Conservation (phyloP, 2,888 invertebrate species). For the Andricus quercusramuli region DNA sequence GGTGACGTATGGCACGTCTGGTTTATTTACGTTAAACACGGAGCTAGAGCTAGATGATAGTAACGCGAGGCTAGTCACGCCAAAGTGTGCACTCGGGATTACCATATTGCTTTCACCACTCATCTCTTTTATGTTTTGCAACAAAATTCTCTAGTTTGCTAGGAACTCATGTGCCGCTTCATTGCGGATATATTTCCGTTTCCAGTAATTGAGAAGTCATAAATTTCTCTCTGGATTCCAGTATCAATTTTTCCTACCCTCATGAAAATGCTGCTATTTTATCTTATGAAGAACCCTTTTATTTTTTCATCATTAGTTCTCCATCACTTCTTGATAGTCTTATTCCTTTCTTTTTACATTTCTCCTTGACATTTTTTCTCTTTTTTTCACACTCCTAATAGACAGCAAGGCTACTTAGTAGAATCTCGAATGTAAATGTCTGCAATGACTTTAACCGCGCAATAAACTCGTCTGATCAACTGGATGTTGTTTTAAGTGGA, state of each 20-base stretch:
- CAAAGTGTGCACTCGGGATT: conserved; percentile 28
- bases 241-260: no score
- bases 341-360: no score
- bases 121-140: conserved; percentile 6
- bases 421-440: conserved; percentile 17
- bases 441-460: not conserved
- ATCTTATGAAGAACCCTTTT: not conserved
- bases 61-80: conserved; percentile 29
- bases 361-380: not conserved
- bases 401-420: not conserved
- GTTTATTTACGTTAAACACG: conserved; percentile 24
- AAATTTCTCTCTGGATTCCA: no score
- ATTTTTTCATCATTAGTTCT: not conserved
- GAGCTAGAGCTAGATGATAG: conserved; percentile 2
- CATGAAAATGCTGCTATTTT: not conserved
- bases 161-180: not conserved
- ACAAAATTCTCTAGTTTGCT: not conserved
- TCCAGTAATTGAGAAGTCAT: no score
- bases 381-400: not conserved
- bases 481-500: not conserved
- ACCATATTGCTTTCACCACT: conserved; percentile 29
- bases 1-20: conserved; percentile 30
- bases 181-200: no score
- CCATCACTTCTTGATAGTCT: not conserved
- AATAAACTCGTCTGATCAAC: conserved; percentile 28